A percentile compares a stretch with the other conserved stretches of the same genome.
phyloP scores from a whole-genome alignment of 1,140 invertebrate species.

The Neodiprion lecontei region DNA sequence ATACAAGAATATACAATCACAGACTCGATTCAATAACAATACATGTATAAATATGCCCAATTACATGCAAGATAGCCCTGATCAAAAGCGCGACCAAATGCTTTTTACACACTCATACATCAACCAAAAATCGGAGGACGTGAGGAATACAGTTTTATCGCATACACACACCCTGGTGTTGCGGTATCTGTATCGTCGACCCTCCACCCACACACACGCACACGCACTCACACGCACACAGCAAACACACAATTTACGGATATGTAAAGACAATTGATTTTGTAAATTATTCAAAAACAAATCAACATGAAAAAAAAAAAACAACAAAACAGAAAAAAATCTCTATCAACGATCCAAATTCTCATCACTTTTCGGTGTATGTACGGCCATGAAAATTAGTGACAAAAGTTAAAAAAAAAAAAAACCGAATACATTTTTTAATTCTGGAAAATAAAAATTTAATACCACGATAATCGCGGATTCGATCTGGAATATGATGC shows the following conservation, averaged over 20 bases:
- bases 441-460: conserved; percentile 21
- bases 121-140: background rate
- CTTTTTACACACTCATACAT: conserved; percentile 8
- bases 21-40: conserved; percentile 36
- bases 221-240: conserved; percentile 37
- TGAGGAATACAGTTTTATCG: background rate
- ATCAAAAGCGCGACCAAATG: conserved; percentile 46
- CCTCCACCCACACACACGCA: conserved; percentile 27
- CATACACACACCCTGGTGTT: background rate
- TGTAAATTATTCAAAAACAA: conserved; percentile 57
- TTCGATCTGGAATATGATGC: too few species aligned
- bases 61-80: conserved; percentile 54
- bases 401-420: conserved; percentile 5
- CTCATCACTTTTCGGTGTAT: too few species aligned
- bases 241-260: conserved; percentile 58
- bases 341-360: too few species aligned
- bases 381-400: background rate
- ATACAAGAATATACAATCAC: conserved; percentile 35
- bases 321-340: too few species aligned
- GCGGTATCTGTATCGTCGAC: conserved; percentile 6
- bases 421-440: conserved; percentile 20
- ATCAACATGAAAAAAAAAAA: background rate
- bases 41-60: conserved; percentile 50
- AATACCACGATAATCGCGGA: too few species aligned
- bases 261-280: conserved; percentile 65